Conservation (phyloP, 2,888 invertebrate species). For the Apamea anceps region DNA sequence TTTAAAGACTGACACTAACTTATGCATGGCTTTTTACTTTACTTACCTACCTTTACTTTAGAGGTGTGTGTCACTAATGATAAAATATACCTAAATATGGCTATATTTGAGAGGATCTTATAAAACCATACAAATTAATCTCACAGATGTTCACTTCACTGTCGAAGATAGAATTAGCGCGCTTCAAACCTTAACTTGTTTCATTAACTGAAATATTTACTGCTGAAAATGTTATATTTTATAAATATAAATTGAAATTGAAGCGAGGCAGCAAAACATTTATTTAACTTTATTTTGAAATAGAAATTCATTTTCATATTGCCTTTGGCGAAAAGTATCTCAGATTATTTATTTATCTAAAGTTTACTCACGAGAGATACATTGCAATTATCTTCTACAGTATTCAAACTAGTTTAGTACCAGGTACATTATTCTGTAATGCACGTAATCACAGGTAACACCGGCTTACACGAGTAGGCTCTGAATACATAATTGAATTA, state of each 20-base stretch:
- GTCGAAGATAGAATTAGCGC: neutral
- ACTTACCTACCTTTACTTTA: neutral
- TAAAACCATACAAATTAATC: neutral
- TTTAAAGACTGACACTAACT: slow-evolving; percentile 37
- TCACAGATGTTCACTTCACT: neutral
- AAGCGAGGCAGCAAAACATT: neutral
- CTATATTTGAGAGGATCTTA: neutral
- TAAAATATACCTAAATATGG: neutral
- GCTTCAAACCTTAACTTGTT: neutral
- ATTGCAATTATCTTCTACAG: neutral
- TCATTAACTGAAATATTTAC: neutral
- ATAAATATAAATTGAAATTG: neutral
- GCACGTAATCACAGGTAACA: neutral
- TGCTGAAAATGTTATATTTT: neutral
- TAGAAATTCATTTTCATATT: neutral
- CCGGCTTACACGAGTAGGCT: too few species aligned
- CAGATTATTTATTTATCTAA: neutral
- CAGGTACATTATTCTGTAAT: neutral
- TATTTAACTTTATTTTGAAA: neutral
- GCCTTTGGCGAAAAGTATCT: neutral
- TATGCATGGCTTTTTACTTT: slow-evolving; percentile 41
- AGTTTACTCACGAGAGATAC: neutral
- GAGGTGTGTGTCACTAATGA: neutral
- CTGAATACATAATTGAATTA: too few species aligned
- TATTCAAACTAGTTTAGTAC: neutral